Evolutionary conservation across 2,797 vertebrate species (phyloP).

Genomic region (Zenarchopterus dispar): DNA sequence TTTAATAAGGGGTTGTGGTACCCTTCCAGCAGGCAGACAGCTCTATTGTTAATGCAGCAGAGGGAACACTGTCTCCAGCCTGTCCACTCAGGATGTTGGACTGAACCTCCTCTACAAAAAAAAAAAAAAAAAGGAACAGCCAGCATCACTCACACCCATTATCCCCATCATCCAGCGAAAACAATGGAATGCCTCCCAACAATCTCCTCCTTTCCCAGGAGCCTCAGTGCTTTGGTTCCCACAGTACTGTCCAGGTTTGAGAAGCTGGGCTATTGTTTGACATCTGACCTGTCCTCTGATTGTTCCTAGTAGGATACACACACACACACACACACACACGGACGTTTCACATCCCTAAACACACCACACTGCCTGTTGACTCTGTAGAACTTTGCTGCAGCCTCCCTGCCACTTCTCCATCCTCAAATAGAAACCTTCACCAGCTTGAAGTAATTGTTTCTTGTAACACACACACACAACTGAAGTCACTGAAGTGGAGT

Average conservation of each 20-base stretch:
- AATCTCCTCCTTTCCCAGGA: slow-evolving; percentile 66
- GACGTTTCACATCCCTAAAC: slow-evolving; percentile 21
- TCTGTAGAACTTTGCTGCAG: slow-evolving; percentile 6
- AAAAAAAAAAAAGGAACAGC: slow-evolving; percentile 32
- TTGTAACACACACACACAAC: slow-evolving; percentile 17
- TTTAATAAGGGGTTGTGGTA: slow-evolving; percentile 47
- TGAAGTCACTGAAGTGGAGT: slow-evolving; percentile 30
- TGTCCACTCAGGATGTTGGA: slow-evolving; percentile 78
- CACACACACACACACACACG: slow-evolving; percentile 22
- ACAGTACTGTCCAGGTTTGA: slow-evolving; percentile 64
- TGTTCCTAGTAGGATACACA: slow-evolving; percentile 51
- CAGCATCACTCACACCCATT: slow-evolving; percentile 63
- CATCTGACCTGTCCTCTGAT: slow-evolving; percentile 52
- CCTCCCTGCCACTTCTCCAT: slow-evolving; percentile 28
- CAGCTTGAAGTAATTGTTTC: slow-evolving; percentile 56
- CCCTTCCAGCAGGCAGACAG: slow-evolving; percentile 55
- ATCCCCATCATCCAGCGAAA: slow-evolving; percentile 64
- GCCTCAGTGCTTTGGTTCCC: slow-evolving; percentile 62
- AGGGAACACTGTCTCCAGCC: slow-evolving; percentile 63
- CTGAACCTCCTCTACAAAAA: slow-evolving; percentile 48
- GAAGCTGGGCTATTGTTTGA: slow-evolving; percentile 62
- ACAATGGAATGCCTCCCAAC: slow-evolving; percentile 69
- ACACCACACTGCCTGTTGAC: slow-evolving; percentile 5
- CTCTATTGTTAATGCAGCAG: slow-evolving; percentile 73
- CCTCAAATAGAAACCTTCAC: slow-evolving; percentile 52